Evolutionary conservation across 2,888 invertebrate species (phyloP).

Genomic region (Gibbula magus): DNA sequence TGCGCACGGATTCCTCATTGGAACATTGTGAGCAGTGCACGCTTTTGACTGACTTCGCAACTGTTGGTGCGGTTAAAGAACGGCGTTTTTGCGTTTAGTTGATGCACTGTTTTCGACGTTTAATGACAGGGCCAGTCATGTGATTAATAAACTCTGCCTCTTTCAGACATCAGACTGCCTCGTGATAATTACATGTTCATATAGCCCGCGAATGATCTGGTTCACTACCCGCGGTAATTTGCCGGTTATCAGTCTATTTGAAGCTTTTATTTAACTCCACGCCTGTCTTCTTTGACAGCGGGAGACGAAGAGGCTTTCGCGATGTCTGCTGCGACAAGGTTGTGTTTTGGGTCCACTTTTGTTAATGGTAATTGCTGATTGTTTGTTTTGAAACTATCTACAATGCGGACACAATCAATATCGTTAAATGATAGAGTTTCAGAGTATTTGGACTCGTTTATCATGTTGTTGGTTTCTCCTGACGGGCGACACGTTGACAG

Average conservation of each 20-base stretch:
- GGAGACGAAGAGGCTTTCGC: neutral
- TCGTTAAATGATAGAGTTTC: constrained; percentile 1
- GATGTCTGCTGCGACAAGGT: neutral
- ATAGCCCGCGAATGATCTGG: neutral
- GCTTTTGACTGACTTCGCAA: neutral
- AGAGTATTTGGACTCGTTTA: neutral
- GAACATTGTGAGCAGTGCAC: neutral
- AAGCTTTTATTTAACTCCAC: neutral
- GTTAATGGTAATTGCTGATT: constrained; percentile 13
- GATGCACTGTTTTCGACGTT: constrained; percentile 8
- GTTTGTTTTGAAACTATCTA: neutral
- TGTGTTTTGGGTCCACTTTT: neutral
- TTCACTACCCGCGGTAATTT: neutral
- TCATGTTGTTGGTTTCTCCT: neutral
- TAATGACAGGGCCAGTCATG: constrained; percentile 8
- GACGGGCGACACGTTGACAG: neutral
- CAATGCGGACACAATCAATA: constrained; percentile 1
- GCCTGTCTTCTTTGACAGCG: constrained; percentile 1
- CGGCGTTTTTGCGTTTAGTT: constrained; percentile 13
- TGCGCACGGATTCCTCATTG: neutral
- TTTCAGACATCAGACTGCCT: constrained; percentile 2
- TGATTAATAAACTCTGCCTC: neutral
- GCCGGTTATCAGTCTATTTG: constrained; percentile 15
- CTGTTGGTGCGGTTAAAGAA: neutral
- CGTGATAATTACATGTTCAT: constrained; percentile 12